Evolutionary conservation across 1,140 invertebrate genomes (phyloP).

Genomic region (Acromyrmex charruanus): DNA sequence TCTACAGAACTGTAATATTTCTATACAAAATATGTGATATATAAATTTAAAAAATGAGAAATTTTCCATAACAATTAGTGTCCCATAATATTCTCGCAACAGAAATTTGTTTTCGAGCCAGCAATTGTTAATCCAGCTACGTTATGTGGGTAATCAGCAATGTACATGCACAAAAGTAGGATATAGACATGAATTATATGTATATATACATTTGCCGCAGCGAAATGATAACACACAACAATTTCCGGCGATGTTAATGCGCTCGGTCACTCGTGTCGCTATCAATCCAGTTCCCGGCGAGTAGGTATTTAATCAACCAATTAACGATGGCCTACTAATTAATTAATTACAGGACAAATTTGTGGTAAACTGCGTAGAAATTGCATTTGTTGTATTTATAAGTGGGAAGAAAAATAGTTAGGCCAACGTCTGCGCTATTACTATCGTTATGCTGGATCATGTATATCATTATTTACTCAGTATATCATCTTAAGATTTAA

Average conservation of each 20-base stretch:
- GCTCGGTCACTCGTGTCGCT: conserved; percentile 71
- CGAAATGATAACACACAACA: background rate
- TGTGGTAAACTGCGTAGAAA: conserved; percentile 55
- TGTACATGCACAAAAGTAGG: background rate
- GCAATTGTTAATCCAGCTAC: conserved; percentile 35
- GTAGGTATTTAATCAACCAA: conserved; percentile 81
- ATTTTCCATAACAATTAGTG: background rate
- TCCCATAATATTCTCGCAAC: background rate
- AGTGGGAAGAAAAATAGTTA: conserved; percentile 48
- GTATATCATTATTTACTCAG: conserved; percentile 27
- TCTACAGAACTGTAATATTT: background rate
- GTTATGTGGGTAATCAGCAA: background rate
- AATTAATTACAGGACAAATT: conserved; percentile 80
- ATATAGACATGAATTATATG: background rate
- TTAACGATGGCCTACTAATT: conserved; percentile 79
- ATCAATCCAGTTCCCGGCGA: conserved; percentile 78
- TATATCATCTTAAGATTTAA: conserved; percentile 40
- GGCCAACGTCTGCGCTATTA: background rate
- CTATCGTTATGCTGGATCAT: conserved; percentile 27
- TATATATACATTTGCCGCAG: conserved; percentile 21
- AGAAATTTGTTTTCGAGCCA: conserved; percentile 31
- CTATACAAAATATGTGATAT: background rate
- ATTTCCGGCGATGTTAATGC: conserved; percentile 70
- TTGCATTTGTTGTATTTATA: conserved; percentile 36
- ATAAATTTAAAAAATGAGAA: background rate